Evolutionary conservation across 2,888 invertebrate genomes (phyloP).

Genomic region (Ophonus ardosiacus): DNA sequence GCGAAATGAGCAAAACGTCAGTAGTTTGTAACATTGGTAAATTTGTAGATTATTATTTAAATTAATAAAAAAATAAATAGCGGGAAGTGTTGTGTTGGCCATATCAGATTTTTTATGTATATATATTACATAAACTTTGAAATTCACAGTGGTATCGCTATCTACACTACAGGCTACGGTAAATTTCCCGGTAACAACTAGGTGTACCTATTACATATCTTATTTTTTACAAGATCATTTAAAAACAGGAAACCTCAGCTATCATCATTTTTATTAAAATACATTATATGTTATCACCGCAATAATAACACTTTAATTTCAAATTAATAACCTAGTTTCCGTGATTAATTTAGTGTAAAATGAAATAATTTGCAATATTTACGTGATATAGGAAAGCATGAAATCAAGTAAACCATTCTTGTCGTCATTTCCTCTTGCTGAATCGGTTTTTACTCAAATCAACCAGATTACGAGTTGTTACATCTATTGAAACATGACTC

Average conservation of each 20-base stretch:
- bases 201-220: too few species aligned
- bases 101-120: too few species aligned
- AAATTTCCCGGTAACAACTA: too few species aligned
- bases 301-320: not conserved
- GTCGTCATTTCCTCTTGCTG: slow-evolving; percentile 5
- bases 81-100: too few species aligned
- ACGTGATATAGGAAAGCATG: slow-evolving; percentile 45
- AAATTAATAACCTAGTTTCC: slow-evolving; percentile 42
- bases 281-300: not conserved
- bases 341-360: slow-evolving; percentile 44
- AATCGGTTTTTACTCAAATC: slow-evolving; percentile 18
- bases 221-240: not conserved
- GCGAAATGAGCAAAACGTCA: too few species aligned
- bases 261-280: not conserved
- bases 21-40: too few species aligned
- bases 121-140: too few species aligned
- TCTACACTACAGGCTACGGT: too few species aligned
- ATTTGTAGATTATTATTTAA: too few species aligned
- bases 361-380: slow-evolving; percentile 40
- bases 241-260: not conserved
- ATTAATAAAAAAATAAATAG: too few species aligned
- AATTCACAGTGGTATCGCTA: too few species aligned
- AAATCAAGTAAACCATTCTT: slow-evolving; percentile 29
- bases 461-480: slow-evolving; percentile 18
- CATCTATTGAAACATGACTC: slow-evolving; percentile 23